Percentiles rank a stretch among this genome's conserved stretches.
Evolutionary conservation across 2,888 invertebrate genomes (phyloP).

Genomic region (Artemia sp.): DNA sequence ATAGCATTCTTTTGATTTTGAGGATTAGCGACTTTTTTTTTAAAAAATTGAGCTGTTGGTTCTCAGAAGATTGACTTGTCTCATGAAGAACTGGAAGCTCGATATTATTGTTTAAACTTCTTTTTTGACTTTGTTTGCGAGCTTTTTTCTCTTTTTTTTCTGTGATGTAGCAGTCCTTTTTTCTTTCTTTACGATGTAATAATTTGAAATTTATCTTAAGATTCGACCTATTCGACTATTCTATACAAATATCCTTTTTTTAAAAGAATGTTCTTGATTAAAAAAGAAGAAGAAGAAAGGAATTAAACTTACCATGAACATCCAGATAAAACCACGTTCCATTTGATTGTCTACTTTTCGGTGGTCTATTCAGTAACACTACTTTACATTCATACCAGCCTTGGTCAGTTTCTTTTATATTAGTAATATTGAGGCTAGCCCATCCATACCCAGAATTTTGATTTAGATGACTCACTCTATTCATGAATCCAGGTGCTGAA

Average conservation of each 20-base stretch:
- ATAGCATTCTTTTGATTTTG: too few species aligned
- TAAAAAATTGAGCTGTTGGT: too few species aligned
- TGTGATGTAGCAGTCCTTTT: not conserved
- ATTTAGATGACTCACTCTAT: constrained; percentile 70
- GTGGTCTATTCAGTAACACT: constrained; percentile 85
- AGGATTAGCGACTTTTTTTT: too few species aligned
- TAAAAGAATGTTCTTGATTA: not conserved
- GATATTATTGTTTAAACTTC: too few species aligned
- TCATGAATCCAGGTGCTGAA: constrained; percentile 84
- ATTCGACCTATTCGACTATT: not conserved
- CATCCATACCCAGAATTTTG: constrained; percentile 63
- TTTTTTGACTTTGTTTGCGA: too few species aligned
- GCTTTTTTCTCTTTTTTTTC: not conserved
- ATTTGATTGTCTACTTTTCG: constrained; percentile 57
- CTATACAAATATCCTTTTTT: not conserved
- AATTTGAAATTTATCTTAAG: constrained; percentile 5
- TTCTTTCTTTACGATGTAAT: constrained; percentile 11
- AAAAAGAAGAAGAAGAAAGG: constrained; percentile 21
- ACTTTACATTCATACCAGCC: constrained; percentile 93
- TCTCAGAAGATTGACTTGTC: too few species aligned
- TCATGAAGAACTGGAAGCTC: too few species aligned
- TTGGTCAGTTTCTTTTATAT: constrained; percentile 78
- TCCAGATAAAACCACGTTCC: constrained; percentile 97
- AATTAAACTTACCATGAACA: constrained; percentile 52
- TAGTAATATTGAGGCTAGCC: constrained; percentile 86